These are phyloP conservation scores for Linepithema humile DNA, from an alignment of 1,140 invertebrate species.

Conservation along the genomic window DNA sequence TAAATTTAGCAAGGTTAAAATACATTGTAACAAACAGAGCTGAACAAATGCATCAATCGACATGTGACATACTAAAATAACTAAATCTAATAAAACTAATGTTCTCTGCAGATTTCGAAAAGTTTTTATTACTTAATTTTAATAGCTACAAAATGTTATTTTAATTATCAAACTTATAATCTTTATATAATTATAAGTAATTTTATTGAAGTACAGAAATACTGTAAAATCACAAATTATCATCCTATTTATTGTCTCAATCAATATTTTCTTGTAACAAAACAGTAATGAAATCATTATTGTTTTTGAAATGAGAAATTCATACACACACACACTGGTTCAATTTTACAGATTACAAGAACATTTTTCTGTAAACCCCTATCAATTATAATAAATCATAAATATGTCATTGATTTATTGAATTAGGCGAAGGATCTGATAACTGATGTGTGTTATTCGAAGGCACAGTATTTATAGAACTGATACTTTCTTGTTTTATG, in stretches of 20 bases:
- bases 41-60: no score
- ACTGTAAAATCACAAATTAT: background rate
- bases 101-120: no score
- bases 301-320: background rate
- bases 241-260: background rate
- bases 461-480: constrained; percentile 64
- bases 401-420: constrained; percentile 65
- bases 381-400: constrained; percentile 41
- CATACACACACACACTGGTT: background rate
- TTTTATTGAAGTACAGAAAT: background rate
- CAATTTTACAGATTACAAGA: constrained; percentile 6
- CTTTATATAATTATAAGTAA: constrained; percentile 8
- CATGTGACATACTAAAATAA: no score
- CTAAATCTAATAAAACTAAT: no score
- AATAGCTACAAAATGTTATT: no score
- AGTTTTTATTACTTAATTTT: no score
- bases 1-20: no score
- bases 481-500: constrained; percentile 73
- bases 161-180: background rate
- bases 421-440: constrained; percentile 69
- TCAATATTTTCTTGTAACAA: background rate
- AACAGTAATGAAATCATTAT: background rate
- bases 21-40: no score
- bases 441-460: constrained; percentile 68
- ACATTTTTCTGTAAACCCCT: background rate